A percentile compares a stretch with the other conserved stretches of the same genome.
Evolutionary conservation across 2,113 vertebrate species (phyloP).

Genomic region (Meriones unguiculatus): DNA sequence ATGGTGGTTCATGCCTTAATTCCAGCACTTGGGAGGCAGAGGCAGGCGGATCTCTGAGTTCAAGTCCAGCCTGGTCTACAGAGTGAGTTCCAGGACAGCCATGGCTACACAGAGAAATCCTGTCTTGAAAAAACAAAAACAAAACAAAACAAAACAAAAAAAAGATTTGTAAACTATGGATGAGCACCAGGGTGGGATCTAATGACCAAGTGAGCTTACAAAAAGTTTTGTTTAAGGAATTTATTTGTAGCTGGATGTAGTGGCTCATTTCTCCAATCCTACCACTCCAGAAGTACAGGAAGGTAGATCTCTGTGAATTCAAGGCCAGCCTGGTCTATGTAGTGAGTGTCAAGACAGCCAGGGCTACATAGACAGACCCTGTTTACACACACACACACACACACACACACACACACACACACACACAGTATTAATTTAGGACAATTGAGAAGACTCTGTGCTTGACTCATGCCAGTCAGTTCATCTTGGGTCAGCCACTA

Average conservation of each 20-base stretch:
- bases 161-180: background rate
- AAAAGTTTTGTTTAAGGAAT: background rate
- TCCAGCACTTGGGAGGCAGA: too few species aligned
- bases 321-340: background rate
- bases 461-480: background rate
- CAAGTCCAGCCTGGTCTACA: too few species aligned
- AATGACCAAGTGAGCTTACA: background rate
- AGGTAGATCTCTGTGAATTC: background rate
- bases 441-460: background rate
- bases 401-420: background rate
- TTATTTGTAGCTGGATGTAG: accelerated
- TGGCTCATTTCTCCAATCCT: background rate
- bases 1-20: too few species aligned
- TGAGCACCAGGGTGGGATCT: background rate
- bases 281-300: background rate
- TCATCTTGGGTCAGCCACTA: background rate
- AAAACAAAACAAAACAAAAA: too few species aligned
- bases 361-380: background rate
- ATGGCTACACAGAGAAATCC: too few species aligned
- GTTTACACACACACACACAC: background rate
- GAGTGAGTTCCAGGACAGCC: too few species aligned
- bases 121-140: too few species aligned
- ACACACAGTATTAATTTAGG: background rate
- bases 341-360: background rate
- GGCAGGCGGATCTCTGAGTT: too few species aligned